Conservation (phyloP, 2,888 invertebrate genomes). For the Margaritifera margaritifera region DNA sequence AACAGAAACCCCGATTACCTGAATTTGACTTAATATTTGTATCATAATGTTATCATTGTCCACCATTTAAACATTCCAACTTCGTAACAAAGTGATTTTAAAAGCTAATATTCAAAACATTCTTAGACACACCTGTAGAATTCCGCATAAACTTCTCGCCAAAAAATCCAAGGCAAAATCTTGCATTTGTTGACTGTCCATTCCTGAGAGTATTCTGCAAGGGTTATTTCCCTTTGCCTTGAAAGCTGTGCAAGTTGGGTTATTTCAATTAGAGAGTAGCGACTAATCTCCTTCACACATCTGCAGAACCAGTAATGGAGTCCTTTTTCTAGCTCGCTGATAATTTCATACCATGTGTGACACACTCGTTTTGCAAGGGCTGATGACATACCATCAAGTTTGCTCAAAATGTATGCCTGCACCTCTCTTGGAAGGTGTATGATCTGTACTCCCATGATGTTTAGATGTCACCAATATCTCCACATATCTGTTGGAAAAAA, state of each 20-base stretch:
- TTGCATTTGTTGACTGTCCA: constrained; percentile 14
- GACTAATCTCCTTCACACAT: constrained; percentile 38
- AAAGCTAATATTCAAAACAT: no score
- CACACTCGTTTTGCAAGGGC: constrained; percentile 33
- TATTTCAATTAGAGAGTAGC: constrained; percentile 25
- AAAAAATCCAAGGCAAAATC: constrained; percentile 40
- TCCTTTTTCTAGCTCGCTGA: constrained; percentile 26
- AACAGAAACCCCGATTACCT: no score
- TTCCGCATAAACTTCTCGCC: constrained; percentile 44
- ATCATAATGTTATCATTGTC: no score
- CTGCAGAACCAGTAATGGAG: constrained; percentile 33
- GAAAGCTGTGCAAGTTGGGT: constrained; percentile 27
- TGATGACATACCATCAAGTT: constrained; percentile 33
- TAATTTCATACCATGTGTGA: constrained; percentile 35
- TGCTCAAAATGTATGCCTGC: constrained; percentile 33
- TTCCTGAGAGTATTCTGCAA: constrained; percentile 19
- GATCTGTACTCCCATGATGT: constrained; percentile 5
- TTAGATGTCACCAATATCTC: no score
- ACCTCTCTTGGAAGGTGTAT: constrained; percentile 33
- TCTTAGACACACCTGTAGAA: constrained; percentile 22
- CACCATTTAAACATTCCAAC: no score
- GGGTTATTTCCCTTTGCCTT: constrained; percentile 19
- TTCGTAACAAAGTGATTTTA: no score
- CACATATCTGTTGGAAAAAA: no score
- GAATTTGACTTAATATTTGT: no score